Base-by-base conservation (phyloP, 2,113 vertebrate genomes). In the Pangasianodon gigas region DNA sequence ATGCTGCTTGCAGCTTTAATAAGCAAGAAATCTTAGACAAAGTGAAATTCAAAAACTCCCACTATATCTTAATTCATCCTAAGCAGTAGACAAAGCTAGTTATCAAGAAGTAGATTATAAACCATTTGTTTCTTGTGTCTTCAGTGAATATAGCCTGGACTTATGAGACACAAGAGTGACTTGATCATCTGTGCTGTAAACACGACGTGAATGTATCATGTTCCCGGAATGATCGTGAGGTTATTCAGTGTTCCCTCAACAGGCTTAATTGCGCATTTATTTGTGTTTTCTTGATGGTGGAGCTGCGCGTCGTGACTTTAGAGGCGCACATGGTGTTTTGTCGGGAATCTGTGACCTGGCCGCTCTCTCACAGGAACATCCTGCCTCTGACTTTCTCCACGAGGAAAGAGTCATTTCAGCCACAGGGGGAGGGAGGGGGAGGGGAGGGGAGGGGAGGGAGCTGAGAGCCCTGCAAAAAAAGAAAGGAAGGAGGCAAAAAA, bases 291-390 rank as follows among this genome's bases (percentile, higher is more conserved):
- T 88, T 91, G 56, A 69, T 71, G 54, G 37, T 29, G 37, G 74
- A 62, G 60, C 37, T 75, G 26, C 37, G 56, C 21, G 91, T 91
- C 91, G 89, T 92, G 92, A 92, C 88, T 75, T 14, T 26, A 85
- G 80, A 86, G 90, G 90, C 88, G 90, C 46, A 37, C 44, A 37
- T 75, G 6, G 11, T n/a, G 29, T 88, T 87, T 41, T 86, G 69
- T 77, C 74, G 8, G 79, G 54, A 84, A 24, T 54, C 84, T 19
- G 71, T 21, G 74, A 65, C 26, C 44, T 29, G 67, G 2, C 5
- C 44, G 13, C 75, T 5, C 37, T 1, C 21, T 29, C 56, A 14
- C 79, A 84, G 32, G 62, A 67, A 24, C 89, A 60, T 80, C 58
- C 75, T 79, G 32, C 1, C 37, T 71, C 32, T 46, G 6, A 11